Evolutionary conservation across 92 coral and sea anemone species (phyloP).

Genomic region (Phenganax marumi): DNA sequence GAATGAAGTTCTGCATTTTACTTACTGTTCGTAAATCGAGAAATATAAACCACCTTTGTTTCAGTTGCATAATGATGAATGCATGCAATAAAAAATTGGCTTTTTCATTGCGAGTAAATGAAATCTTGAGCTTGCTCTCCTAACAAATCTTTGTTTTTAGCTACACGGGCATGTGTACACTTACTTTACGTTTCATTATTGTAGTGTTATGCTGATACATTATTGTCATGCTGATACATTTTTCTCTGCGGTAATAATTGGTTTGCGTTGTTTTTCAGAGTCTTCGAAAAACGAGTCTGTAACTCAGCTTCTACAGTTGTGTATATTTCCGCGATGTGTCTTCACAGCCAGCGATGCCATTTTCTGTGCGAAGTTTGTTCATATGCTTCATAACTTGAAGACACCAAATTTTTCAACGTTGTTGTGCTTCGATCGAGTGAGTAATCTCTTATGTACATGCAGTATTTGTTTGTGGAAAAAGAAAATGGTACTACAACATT

Average conservation of each 20-base stretch:
- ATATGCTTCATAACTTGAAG: constrained; percentile 96
- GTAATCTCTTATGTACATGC: constrained; percentile 6
- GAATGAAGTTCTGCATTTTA: too few species aligned
- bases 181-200: not conserved
- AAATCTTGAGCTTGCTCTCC: too few species aligned
- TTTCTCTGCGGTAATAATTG: not conserved
- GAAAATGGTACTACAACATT: too few species aligned
- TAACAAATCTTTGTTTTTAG: too few species aligned
- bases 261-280: constrained; percentile 52
- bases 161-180: not conserved
- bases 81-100: too few species aligned
- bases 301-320: constrained; percentile 94
- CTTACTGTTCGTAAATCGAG: too few species aligned
- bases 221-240: not conserved
- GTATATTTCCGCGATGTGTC: constrained; percentile 98
- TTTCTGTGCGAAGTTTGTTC: constrained; percentile 97
- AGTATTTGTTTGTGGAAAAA: not conserved
- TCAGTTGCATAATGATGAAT: too few species aligned
- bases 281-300: constrained; percentile 98
- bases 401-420: constrained; percentile 97
- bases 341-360: constrained; percentile 97
- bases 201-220: not conserved
- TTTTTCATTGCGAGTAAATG: too few species aligned
- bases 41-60: too few species aligned
- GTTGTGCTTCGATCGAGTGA: constrained; percentile 92